A percentile compares a stretch with the other conserved stretches of the same genome.
Evolutionary conservation across 2,113 vertebrate species (phyloP).

Genomic region (Psittacus erithacus): DNA sequence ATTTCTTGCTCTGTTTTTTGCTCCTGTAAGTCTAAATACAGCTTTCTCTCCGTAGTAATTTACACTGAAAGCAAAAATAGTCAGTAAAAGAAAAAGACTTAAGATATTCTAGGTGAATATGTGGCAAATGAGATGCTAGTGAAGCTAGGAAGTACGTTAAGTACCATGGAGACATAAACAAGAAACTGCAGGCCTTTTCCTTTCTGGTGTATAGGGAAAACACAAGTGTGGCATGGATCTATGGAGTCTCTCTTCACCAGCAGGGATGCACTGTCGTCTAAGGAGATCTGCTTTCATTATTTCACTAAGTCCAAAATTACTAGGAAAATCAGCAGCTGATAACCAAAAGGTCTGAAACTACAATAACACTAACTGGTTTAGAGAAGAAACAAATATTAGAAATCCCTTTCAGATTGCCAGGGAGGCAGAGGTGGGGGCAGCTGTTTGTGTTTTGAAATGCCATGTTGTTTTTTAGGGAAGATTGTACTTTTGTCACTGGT

Average conservation of each 20-base stretch:
- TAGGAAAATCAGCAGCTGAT: background rate
- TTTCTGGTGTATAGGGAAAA: background rate
- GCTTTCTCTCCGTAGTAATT: background rate
- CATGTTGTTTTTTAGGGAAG: background rate
- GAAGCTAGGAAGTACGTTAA: background rate
- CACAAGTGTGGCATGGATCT: background rate
- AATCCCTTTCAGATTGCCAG: background rate
- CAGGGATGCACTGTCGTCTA: background rate
- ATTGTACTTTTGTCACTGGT: background rate
- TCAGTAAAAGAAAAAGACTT: background rate
- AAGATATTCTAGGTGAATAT: background rate
- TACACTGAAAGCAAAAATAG: background rate
- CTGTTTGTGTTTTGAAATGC: background rate
- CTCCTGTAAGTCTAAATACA: background rate
- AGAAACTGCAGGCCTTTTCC: background rate
- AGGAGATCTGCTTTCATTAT: background rate
- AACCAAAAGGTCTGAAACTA: background rate
- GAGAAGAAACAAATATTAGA: background rate
- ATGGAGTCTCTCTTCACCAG: background rate
- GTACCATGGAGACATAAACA: background rate
- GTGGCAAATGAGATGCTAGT: background rate
- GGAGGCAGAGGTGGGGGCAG: fast-evolving
- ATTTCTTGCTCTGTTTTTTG: background rate
- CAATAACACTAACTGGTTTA: background rate
- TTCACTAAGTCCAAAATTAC: background rate